phyloP scores from a whole-genome alignment of 2,113 vertebrate genomes.

The Riparia riparia region DNA sequence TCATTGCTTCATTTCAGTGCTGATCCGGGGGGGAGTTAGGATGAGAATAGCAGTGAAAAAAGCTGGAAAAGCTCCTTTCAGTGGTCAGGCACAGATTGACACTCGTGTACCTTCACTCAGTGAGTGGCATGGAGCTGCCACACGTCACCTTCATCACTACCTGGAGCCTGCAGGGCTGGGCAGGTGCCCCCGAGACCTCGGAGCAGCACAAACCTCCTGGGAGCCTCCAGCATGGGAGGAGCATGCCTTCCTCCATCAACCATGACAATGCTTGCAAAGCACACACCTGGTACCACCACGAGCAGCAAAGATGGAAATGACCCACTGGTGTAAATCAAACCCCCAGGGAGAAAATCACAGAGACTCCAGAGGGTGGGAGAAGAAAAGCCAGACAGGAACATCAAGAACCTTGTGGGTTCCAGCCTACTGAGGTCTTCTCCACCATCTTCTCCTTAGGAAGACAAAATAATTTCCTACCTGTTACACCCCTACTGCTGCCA shows the following conservation, averaged over 20 bases:
- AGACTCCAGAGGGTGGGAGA: neutral
- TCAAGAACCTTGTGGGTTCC: neutral
- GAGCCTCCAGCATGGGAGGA: neutral
- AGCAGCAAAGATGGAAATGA: neutral
- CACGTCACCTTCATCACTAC: fast-evolving
- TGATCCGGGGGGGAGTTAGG: neutral
- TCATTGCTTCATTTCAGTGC: neutral
- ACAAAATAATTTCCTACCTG: neutral
- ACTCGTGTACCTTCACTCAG: neutral
- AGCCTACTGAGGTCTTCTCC: neutral
- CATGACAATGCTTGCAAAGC: fast-evolving
- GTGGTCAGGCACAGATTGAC: neutral
- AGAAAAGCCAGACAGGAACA: neutral
- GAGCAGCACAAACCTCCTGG: fast-evolving
- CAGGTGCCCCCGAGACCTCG: fast-evolving
- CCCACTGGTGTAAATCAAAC: neutral
- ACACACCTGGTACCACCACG: fast-evolving
- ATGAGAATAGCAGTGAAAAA: neutral
- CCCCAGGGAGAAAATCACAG: neutral
- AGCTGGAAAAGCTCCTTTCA: neutral
- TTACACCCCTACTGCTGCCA: neutral
- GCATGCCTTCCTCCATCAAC: fast-evolving
- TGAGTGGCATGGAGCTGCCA: neutral
- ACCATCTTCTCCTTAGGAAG: neutral
- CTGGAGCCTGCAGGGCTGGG: fast-evolving